Conservation (phyloP, 1,140 invertebrate species). For the Streblospio benedicti region DNA sequence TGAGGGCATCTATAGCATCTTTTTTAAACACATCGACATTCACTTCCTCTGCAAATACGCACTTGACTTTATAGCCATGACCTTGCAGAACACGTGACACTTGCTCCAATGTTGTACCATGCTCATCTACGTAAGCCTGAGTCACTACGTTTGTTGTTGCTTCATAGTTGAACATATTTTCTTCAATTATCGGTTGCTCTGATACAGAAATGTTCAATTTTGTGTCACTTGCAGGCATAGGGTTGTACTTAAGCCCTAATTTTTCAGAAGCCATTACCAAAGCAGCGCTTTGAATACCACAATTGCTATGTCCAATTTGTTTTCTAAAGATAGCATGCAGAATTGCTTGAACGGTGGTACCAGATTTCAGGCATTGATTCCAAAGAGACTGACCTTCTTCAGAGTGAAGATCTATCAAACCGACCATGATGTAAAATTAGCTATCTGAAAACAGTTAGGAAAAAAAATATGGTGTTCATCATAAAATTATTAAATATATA, state of each 20-base stretch:
- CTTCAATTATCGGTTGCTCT: background rate
- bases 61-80: background rate
- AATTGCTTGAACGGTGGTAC: slow-evolving; percentile 40
- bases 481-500: too few species aligned
- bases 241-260: too few species aligned
- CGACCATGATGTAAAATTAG: too few species aligned
- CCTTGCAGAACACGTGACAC: background rate
- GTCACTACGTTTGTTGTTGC: background rate
- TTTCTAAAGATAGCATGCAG: slow-evolving; percentile 10
- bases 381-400: slow-evolving; percentile 45
- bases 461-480: too few species aligned
- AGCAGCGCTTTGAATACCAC: background rate
- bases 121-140: background rate
- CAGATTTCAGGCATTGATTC: slow-evolving; percentile 76
- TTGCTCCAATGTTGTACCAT: background rate
- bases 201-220: background rate
- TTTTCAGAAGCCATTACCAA: background rate
- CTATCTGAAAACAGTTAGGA: too few species aligned
- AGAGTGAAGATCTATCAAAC: slow-evolving; percentile 48
- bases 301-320: background rate
- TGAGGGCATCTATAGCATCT: background rate
- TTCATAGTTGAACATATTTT: background rate
- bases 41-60: background rate
- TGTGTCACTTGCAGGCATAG: background rate
- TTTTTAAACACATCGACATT: background rate